Percentiles rank a stretch among this genome's conserved stretches.
Conservation (phyloP, 2,113 vertebrate genomes). For the Microcebus lehilahytsara region DNA sequence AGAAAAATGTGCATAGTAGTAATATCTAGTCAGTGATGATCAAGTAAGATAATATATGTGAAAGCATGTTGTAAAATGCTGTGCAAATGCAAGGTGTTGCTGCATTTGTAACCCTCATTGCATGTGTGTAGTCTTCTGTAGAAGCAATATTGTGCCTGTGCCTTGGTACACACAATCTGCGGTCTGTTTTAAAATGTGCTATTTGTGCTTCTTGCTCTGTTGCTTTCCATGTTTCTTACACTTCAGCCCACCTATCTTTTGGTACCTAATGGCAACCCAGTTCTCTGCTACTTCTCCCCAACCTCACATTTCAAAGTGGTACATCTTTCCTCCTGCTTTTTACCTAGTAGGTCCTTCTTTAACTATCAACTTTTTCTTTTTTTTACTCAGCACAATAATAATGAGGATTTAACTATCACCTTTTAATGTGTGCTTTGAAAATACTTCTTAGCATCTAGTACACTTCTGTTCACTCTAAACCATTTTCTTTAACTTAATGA, state of each 20-base stretch:
- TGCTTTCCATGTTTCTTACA: neutral
- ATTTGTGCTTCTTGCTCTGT: slow-evolving; percentile 17
- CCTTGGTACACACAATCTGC: neutral
- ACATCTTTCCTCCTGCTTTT: neutral
- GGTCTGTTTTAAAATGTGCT: slow-evolving; percentile 39
- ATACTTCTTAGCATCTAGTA: neutral
- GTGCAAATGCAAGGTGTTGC: neutral
- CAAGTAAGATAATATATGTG: neutral
- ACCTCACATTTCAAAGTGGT: slow-evolving; percentile 32
- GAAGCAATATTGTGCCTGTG: neutral
- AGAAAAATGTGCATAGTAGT: slow-evolving; percentile 1
- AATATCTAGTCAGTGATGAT: neutral
- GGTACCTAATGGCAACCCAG: slow-evolving; percentile 6
- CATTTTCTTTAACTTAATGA: slow-evolving; percentile 41
- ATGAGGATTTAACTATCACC: neutral
- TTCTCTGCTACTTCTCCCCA: neutral
- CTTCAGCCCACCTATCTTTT: neutral
- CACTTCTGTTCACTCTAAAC: neutral
- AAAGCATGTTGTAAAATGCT: slow-evolving; percentile 32
- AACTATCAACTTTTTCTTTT: neutral
- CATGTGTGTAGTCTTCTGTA: neutral
- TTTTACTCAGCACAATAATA: too few relatives aligned
- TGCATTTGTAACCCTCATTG: slow-evolving; percentile 1
- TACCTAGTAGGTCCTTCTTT: slow-evolving; percentile 16
- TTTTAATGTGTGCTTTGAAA: slow-evolving; percentile 37